Evolutionary conservation across 1,140 invertebrate species (phyloP), one percentile per base, ranked within the genome.

Genomic region (Drosophila fuyamai): DNA sequence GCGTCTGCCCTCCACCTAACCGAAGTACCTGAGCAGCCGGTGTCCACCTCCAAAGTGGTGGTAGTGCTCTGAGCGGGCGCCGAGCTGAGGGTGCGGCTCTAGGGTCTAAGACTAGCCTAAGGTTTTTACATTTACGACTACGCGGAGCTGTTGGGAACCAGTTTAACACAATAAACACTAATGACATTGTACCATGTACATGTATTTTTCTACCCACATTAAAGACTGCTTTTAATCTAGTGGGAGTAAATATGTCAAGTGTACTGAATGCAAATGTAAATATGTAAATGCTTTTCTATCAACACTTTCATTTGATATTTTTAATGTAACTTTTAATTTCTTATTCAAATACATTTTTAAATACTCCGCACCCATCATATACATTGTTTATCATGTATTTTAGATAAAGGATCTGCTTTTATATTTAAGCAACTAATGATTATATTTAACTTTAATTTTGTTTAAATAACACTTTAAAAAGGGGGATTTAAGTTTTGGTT

Each of bases 1-100:
- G 14, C 14, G 18, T 1, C 27, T 50, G 29, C 38, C 23, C 27
- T 62, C 7, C 50, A 58, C n/a, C 47, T 79, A 23, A 48, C 44
- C 7, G 85, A 90, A 46, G 66, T 81, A 32, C 61, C 57, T 55
- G 84, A 89, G 13, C 74, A 76, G 10, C 74, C 80, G 35, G 75
- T 90, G 1, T 90, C 85, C 61, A 78, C 47, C 32, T 89, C 84
- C 18, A 89, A 90, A 54, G 84, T 89, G 1, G 85, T 81, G 38
- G 70, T 89, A 27, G 85, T 89, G 27, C 85, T 89, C 2, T 89
- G 62, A 82, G 43, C 32, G 38, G 32, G 4, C 5, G 14, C 5
- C n/a, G 18, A 5, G 10, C n/a, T 6, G 3, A 6, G 16, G 4
- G 10, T 14, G 23, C 29, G 16, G 32, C 29, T 12, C 13, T 67